Conservation (phyloP, 2,113 vertebrate genomes). For the Atractosteus spatula region DNA sequence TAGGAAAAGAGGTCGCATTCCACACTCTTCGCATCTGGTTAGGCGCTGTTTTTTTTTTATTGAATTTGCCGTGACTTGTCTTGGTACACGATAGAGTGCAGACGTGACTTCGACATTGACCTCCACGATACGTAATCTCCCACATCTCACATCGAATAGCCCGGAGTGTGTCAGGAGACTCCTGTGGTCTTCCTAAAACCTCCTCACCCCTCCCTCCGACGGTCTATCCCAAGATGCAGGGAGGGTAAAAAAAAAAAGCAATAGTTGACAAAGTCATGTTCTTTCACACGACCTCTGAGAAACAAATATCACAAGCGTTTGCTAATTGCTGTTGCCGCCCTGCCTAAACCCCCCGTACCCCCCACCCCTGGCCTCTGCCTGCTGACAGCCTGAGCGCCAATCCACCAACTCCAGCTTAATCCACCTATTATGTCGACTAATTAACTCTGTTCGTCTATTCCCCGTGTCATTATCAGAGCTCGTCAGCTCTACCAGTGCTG, state of each 20-base stretch:
- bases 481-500: slow-evolving; percentile 73
- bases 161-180: too few species aligned
- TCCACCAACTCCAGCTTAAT: slow-evolving; percentile 75
- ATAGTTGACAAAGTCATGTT: slow-evolving; percentile 74
- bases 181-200: not conserved
- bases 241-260: slow-evolving; percentile 56
- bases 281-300: slow-evolving; percentile 78
- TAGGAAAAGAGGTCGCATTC: too few species aligned
- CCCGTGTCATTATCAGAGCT: slow-evolving; percentile 81
- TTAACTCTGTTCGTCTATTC: slow-evolving; percentile 82
- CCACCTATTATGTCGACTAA: slow-evolving; percentile 86
- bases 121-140: too few species aligned
- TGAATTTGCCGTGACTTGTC: too few species aligned
- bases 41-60: too few species aligned
- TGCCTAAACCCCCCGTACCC: slow-evolving; percentile 29
- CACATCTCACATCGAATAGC: too few species aligned
- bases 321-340: slow-evolving; percentile 71
- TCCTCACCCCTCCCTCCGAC: not conserved
- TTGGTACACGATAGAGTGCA: too few species aligned
- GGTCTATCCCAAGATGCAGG: slow-evolving; percentile 29
- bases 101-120: too few species aligned
- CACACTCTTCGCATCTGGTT: too few species aligned
- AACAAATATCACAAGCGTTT: slow-evolving; percentile 84
- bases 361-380: slow-evolving; percentile 22
- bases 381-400: slow-evolving; percentile 73